Conservation (phyloP, 2,888 invertebrate genomes). For the Axea sp. region DNA sequence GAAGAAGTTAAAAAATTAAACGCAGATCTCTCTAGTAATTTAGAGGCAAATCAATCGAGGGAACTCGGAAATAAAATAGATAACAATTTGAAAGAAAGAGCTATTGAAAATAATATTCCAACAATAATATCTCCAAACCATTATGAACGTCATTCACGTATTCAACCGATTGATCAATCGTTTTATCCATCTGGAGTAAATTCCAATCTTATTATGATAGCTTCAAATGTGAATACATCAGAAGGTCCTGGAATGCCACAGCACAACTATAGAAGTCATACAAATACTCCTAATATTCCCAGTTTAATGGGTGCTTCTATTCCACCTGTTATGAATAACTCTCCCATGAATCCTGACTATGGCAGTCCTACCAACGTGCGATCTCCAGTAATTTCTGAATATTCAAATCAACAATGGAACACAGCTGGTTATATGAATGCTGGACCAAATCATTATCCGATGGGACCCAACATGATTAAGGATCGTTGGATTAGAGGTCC, state of each 20-base stretch:
- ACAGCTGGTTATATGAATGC: conserved; percentile 20
- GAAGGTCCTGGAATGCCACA: conserved; percentile 15
- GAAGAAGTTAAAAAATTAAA: conserved; percentile 32
- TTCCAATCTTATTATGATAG: conserved; percentile 35
- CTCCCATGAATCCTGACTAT: conserved; percentile 33
- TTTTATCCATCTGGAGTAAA: background rate
- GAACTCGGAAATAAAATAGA: background rate
- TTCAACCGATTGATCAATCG: conserved; percentile 3
- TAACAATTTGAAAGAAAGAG: background rate
- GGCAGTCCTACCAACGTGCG: conserved; percentile 9
- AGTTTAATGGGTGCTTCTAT: conserved; percentile 6
- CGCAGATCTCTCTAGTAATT: background rate
- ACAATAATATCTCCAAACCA: conserved; percentile 20
- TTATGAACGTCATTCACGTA: conserved; percentile 22
- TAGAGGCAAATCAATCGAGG: background rate
- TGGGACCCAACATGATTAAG: conserved; percentile 24
- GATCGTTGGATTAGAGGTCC: conserved; percentile 51
- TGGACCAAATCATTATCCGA: conserved; percentile 25
- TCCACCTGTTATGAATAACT: conserved; percentile 11
- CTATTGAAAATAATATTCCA: conserved; percentile 13
- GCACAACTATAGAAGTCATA: conserved; percentile 34
- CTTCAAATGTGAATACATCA: background rate
- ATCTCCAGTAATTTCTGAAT: conserved; percentile 25
- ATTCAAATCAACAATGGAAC: conserved; percentile 31
- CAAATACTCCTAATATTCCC: conserved; percentile 45